Percentiles rank a stretch among this genome's conserved stretches.
Conservation (phyloP, 2,888 invertebrate species). For the Chouioia cunea region DNA sequence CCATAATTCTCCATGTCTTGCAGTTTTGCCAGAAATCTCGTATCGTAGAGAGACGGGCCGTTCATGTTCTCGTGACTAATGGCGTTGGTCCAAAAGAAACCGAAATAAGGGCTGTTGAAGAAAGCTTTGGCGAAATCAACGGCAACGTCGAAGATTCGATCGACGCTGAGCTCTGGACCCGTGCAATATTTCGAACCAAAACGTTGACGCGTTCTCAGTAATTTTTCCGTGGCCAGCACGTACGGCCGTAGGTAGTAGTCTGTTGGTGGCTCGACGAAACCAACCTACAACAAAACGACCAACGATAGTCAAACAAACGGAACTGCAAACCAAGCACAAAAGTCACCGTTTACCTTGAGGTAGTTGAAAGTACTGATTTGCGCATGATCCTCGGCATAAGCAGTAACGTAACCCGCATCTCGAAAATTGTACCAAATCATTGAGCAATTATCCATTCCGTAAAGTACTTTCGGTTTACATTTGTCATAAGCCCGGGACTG, state of each 20-base stretch:
- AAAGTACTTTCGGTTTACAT: conserved; percentile 69
- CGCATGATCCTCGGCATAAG: conserved; percentile 84
- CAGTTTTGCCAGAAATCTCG: conserved; percentile 73
- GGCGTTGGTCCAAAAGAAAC: conserved; percentile 84
- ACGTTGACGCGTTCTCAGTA: conserved; percentile 65
- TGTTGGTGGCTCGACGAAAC: conserved; percentile 81
- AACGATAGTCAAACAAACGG: background rate
- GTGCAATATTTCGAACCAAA: conserved; percentile 73
- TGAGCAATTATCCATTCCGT: conserved; percentile 77
- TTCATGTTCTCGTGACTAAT: conserved; percentile 81
- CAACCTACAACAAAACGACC: conserved; percentile 66
- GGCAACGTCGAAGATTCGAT: conserved; percentile 78
- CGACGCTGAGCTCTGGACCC: conserved; percentile 76
- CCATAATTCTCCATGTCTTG: conserved; percentile 73
- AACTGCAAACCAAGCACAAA: background rate
- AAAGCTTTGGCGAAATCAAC: conserved; percentile 75
- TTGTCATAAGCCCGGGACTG: conserved; percentile 69
- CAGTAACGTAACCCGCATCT: conserved; percentile 80
- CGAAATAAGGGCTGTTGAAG: conserved; percentile 76
- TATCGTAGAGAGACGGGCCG: conserved; percentile 77
- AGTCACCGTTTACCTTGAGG: conserved; percentile 69
- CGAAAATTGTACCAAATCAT: conserved; percentile 85
- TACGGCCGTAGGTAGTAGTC: conserved; percentile 87
- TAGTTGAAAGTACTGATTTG: conserved; percentile 83
- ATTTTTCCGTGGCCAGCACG: conserved; percentile 76